Base-by-base conservation (phyloP, 2,888 invertebrate genomes). In the Scaptomyza parva region DNA sequence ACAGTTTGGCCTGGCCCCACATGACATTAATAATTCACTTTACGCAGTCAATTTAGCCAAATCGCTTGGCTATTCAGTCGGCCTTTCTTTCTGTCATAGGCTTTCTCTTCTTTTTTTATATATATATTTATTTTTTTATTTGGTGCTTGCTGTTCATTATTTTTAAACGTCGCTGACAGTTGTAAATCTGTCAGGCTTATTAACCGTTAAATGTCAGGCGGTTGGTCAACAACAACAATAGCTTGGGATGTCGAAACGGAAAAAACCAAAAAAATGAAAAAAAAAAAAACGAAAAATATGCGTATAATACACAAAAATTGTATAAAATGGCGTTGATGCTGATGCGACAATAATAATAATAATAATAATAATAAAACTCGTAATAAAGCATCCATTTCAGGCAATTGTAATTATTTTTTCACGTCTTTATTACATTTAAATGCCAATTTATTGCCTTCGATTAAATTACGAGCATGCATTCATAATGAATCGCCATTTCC, bases 121-220 rank as follows among this genome's bases (percentile, higher is more conserved):
- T 40, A 11, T 33, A 28, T 58, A 18, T 37, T 20, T 43, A 43
- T 43, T 37, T 61, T 61, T 30, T 59, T 67, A 48, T 61, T 62
- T 58, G 50, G 68, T 52, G 62, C 58, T 74, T 79, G 79, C 52
- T 79, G 88, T 84, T 78, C 87, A 81, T 87, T 82, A 87, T 82
- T 82, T 82, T 82, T 87, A 83, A 84, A 78, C 70, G 70, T 62
- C 50, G 84, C 73, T 86, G 84, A 86, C 84, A 83, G 84, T 86
- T 88, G 86, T 84, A 88, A 84, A 84, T 84, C 88, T 84, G 84
- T 84, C 84, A 86, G 88, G 86, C 84, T 84, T 84, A 84, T 84
- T 84, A 84, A 88, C 84, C 88, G 84, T 84, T 84, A 88, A 88
- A 88, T 86, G 84, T 86, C 84, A 88, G 76, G 69, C 71, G 76